A percentile compares a stretch with the other conserved stretches of the same genome.
Evolutionary conservation across 2,888 invertebrate genomes (phyloP).

Genomic region (Laothoe populi): DNA sequence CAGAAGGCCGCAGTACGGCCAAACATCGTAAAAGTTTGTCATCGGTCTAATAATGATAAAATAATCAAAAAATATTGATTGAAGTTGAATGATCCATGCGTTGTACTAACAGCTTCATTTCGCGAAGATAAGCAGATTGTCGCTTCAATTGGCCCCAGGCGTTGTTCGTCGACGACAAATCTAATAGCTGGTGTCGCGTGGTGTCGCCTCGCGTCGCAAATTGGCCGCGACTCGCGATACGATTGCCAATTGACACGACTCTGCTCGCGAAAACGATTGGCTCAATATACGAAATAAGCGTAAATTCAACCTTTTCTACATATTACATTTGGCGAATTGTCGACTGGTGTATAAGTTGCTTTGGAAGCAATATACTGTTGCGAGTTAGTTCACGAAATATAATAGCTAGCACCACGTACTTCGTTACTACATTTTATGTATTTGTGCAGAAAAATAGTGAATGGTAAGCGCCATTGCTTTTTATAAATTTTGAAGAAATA

Average conservation of each 20-base stretch:
- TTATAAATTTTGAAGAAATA: background rate
- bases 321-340: conserved; percentile 41
- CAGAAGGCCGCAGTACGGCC: no score
- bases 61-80: background rate
- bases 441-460: background rate
- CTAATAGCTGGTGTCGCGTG: conserved; percentile 49
- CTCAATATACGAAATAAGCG: conserved; percentile 40
- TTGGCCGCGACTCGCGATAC: conserved; percentile 42
- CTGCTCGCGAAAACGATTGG: conserved; percentile 39
- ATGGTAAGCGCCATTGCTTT: background rate
- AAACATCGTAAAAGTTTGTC: no score
- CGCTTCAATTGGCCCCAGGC: conserved; percentile 18
- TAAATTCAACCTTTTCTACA: conserved; percentile 39
- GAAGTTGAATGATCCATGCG: background rate
- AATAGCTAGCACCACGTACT: conserved; percentile 1
- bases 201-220: conserved; percentile 44
- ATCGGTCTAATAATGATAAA: background rate
- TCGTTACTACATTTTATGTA: conserved; percentile 6
- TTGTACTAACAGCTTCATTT: background rate
- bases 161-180: conserved; percentile 47
- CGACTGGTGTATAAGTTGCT: conserved; percentile 19
- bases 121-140: background rate
- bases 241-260: conserved; percentile 44
- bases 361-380: conserved; percentile 19
- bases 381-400: background rate